Evolutionary conservation across 2,797 vertebrate genomes (phyloP), one percentile per base, ranked within the genome.

Genomic region (Eutrigla gurnardus): DNA sequence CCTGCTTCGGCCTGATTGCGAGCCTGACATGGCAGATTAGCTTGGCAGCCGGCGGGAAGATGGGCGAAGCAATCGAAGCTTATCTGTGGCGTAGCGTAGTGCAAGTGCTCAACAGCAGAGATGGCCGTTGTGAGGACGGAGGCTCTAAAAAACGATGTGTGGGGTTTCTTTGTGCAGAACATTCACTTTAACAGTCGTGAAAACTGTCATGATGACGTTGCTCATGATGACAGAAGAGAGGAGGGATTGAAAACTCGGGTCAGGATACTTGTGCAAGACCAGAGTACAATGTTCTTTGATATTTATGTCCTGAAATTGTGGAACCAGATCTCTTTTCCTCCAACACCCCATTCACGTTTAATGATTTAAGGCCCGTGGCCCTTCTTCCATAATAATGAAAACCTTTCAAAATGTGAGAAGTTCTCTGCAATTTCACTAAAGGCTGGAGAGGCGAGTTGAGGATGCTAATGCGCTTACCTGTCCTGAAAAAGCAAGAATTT

Each of bases 1-100:
- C 85, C 80, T 92, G 91, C 86, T 76, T 67, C 70, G 62, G 88
- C 52, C 85, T 85, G 88, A 91, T 91, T 90, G 86, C 33, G 40
- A 79, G 81, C 65, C 73, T 80, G 86, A 90, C 88, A 82, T 62
- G 73, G 68, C 75, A 89, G 87, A 89, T 90, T 89, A 86, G 70
- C 82, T 79, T 40, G 80, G 86, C 57, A 66, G 81, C 70, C 74
- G 71, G 65, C 43, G 9, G 65, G 79, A 83, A 83, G 86, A 91
- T 82, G 83, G 25, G 84, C 65, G 59, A 65, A 68, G 72, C 84
- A 86, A 84, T 87, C 71, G 4, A 58, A 60, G 79, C 73, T 88
- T 88, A 90, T 92, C 85, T 87, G 78, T 67, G 49, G 54, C 25
- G 50, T 57, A 45, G 65, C 57, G 11, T n/a, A 6, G 71, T 70